These are phyloP conservation scores for Microchrysa polita DNA, from an alignment of 2,888 invertebrate genomes.

Conservation along the genomic window DNA sequence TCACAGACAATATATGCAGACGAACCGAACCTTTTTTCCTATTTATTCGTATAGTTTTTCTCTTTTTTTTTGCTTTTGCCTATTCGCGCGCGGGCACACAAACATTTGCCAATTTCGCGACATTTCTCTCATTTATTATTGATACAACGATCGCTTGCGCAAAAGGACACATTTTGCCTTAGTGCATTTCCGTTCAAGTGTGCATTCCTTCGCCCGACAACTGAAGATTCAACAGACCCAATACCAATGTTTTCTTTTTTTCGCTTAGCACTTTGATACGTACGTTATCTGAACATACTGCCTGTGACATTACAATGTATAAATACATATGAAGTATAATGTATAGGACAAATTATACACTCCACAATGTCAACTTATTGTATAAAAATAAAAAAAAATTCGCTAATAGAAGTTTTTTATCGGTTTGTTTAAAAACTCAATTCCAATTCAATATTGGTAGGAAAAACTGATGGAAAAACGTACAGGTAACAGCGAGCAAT, in stretches of 20 bases:
- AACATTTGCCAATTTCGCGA: background rate
- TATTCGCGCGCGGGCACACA: background rate
- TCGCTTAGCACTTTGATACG: background rate
- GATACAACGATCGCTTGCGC: background rate
- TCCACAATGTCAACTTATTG: background rate
- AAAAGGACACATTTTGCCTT: background rate
- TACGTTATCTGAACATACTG: slow-evolving; percentile 39
- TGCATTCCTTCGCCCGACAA: too few species aligned
- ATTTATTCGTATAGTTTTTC: slow-evolving; percentile 2
- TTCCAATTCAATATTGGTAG: too few species aligned
- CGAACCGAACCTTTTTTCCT: slow-evolving; percentile 18
- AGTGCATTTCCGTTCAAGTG: background rate
- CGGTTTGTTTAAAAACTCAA: too few species aligned
- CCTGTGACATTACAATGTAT: slow-evolving; percentile 40
- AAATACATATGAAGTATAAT: slow-evolving; percentile 4
- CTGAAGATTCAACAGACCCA: too few species aligned
- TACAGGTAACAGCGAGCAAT: background rate
- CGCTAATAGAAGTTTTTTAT: background rate
- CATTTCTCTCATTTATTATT: background rate
- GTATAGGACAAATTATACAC: background rate
- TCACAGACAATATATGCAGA: slow-evolving; percentile 42
- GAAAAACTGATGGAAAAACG: background rate
- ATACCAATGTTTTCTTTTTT: too few species aligned
- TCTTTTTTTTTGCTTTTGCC: slow-evolving; percentile 5
- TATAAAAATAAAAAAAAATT: background rate